Percentiles rank a stretch among this genome's conserved stretches.
These are phyloP conservation scores for Mesoclemmys tuberculata DNA, from an alignment of 2,113 vertebrate species.

Conservation along the genomic window DNA sequence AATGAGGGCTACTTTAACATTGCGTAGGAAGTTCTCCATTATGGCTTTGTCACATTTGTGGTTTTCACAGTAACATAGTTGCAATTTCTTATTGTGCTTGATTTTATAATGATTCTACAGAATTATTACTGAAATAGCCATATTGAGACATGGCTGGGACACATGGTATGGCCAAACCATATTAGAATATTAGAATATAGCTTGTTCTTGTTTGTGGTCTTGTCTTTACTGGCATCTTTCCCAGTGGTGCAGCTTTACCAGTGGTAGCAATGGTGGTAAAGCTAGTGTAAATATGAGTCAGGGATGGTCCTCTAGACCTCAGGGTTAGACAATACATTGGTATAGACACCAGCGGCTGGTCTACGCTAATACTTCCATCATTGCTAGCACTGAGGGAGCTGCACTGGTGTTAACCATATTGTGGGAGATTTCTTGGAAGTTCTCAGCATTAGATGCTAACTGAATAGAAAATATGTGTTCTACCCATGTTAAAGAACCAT, in stretches of 20 bases:
- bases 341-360: neutral
- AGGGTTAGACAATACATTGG: neutral
- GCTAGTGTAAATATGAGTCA: neutral
- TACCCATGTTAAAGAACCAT: neutral
- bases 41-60: neutral
- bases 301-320: neutral
- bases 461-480: neutral
- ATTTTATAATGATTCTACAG: neutral
- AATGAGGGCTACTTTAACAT: neutral
- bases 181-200: neutral
- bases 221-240: neutral
- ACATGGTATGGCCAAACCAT: neutral
- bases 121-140: neutral
- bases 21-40: neutral
- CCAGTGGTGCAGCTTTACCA: neutral
- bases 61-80: neutral
- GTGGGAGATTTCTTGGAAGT: neutral
- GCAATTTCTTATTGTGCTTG: neutral
- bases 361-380: neutral
- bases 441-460: neutral
- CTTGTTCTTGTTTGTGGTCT: neutral
- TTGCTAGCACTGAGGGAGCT: neutral
- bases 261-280: neutral
- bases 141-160: neutral
- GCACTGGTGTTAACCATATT: neutral